Evolutionary conservation across 2,797 vertebrate genomes (phyloP).

Genomic region (Melanogrammus aeglefinus): DNA sequence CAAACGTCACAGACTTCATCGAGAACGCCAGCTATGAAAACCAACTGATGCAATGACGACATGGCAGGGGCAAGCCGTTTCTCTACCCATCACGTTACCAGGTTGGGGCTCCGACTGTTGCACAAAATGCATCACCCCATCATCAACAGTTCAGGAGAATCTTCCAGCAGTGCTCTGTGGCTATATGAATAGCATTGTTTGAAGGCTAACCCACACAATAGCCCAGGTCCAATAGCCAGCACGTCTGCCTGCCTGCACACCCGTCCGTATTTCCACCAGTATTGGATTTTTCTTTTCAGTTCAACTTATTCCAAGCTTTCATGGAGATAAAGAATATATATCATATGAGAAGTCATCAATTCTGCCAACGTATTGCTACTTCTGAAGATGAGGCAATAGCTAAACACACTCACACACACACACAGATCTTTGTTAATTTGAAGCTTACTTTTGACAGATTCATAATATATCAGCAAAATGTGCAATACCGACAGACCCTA

Average conservation of each 20-base stretch:
- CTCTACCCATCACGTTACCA: constrained; percentile 7
- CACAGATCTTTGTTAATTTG: constrained; percentile 12
- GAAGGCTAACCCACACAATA: constrained; percentile 46
- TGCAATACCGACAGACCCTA: not conserved
- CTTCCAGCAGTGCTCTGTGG: constrained; percentile 56
- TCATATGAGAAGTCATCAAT: not conserved
- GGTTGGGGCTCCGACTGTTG: constrained; percentile 38
- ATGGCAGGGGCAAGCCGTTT: not conserved
- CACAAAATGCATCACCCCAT: constrained; percentile 50
- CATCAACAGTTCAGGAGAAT: constrained; percentile 59
- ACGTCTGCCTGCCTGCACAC: constrained; percentile 33
- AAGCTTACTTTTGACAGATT: not conserved
- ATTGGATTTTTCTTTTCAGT: constrained; percentile 16
- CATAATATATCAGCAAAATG: not conserved
- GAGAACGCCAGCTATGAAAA: not conserved
- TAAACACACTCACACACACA: not conserved
- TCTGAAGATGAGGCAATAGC: not conserved
- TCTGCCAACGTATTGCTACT: not conserved
- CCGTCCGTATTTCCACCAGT: not conserved
- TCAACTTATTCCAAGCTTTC: constrained; percentile 45
- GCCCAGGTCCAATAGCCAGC: constrained; percentile 32
- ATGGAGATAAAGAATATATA: constrained; percentile 1
- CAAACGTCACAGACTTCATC: not conserved
- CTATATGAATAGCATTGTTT: constrained; percentile 58
- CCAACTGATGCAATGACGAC: constrained; percentile 5